These are phyloP conservation scores for Anableps anableps DNA, from an alignment of 2,797 vertebrate genomes.

Conservation along the genomic window DNA sequence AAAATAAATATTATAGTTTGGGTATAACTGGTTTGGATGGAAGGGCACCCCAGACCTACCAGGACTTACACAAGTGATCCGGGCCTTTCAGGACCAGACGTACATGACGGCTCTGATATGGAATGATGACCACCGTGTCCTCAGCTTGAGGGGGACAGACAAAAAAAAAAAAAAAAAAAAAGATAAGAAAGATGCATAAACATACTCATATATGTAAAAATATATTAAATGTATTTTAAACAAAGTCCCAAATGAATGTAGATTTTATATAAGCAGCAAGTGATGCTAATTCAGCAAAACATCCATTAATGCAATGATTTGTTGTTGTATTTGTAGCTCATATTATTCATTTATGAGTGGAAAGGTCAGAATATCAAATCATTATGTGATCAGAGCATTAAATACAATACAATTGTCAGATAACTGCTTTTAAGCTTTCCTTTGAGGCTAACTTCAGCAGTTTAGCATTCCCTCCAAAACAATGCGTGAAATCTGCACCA, in stretches of 20 bases:
- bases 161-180: slow-evolving; percentile 16
- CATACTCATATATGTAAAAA: slow-evolving; percentile 6
- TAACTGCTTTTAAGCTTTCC: neutral
- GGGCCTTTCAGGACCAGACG: slow-evolving; percentile 94
- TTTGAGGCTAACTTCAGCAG: no score
- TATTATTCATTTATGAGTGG: neutral
- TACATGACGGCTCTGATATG: slow-evolving; percentile 92
- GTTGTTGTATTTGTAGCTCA: neutral
- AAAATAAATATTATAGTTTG: slow-evolving; percentile 25
- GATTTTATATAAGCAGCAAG: neutral
- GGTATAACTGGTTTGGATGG: slow-evolving; percentile 68
- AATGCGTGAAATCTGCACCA: no score
- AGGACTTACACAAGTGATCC: slow-evolving; percentile 98
- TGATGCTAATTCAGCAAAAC: neutral
- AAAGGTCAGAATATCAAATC: neutral
- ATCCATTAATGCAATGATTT: neutral
- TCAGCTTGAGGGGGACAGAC: slow-evolving; percentile 80
- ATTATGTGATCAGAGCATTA: neutral
- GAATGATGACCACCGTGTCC: slow-evolving; percentile 90
- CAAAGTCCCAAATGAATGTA: neutral
- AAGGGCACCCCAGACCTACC: slow-evolving; percentile 84
- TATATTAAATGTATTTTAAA: neutral
- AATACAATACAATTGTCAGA: neutral
- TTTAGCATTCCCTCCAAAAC: no score
- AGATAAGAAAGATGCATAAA: neutral